These are phyloP conservation scores for Schrankia costaestrigalis DNA, from an alignment of 2,888 invertebrate genomes.

Conservation along the genomic window DNA sequence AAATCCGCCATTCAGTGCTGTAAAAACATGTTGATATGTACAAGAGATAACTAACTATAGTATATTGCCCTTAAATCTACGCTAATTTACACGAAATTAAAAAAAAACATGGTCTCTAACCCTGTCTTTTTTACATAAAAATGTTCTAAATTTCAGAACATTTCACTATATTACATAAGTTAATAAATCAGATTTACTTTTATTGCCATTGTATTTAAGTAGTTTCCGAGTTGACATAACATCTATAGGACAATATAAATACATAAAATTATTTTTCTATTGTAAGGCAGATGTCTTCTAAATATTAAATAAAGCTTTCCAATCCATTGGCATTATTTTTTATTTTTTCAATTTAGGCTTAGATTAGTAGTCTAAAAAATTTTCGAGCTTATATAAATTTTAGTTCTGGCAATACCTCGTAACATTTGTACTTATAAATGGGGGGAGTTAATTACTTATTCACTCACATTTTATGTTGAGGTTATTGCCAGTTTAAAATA, in stretches of 20 bases:
- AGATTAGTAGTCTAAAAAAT: too few species aligned
- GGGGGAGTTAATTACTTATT: conserved; percentile 1
- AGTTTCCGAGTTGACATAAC: conserved; percentile 32
- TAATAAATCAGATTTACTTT: conserved; percentile 24
- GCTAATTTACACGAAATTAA: conserved; percentile 54
- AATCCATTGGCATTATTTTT: conserved; percentile 45
- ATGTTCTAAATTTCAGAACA: conserved; percentile 74
- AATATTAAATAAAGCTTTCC: conserved; percentile 50
- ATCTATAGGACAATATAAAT: conserved; percentile 23
- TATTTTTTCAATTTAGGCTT: conserved; percentile 35
- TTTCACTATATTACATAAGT: conserved; percentile 26
- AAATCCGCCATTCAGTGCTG: conserved; percentile 44
- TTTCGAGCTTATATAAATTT: too few species aligned
- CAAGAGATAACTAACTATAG: conserved; percentile 49
- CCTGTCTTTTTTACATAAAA: conserved; percentile 42
- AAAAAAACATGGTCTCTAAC: conserved; percentile 45
- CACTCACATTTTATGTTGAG: background rate
- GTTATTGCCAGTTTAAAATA: conserved; percentile 6
- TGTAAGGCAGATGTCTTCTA: conserved; percentile 41
- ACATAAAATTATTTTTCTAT: conserved; percentile 42
- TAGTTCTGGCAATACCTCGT: conserved; percentile 1
- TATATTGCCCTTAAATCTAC: conserved; percentile 46
- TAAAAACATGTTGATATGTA: conserved; percentile 72
- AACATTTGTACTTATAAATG: conserved; percentile 7
- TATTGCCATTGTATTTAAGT: conserved; percentile 56